These are phyloP conservation scores for Candoia aspera DNA, from an alignment of 2,113 vertebrate species.

Conservation along the genomic window DNA sequence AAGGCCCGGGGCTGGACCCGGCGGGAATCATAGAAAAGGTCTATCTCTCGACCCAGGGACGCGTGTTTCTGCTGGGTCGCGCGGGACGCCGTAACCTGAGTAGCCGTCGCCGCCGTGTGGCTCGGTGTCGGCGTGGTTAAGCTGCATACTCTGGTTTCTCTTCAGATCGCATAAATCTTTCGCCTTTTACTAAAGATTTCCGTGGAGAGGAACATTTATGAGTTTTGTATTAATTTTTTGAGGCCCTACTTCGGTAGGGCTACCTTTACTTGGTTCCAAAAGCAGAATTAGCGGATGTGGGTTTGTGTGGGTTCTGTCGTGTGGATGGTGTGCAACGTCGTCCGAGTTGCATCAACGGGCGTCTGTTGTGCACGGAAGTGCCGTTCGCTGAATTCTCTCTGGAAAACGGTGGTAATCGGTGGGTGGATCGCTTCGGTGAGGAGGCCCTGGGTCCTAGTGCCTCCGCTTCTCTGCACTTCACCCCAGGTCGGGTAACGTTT, in stretches of 20 bases:
- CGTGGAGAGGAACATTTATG: background rate
- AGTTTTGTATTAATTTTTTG: constrained; percentile 49
- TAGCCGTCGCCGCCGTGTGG: accelerated
- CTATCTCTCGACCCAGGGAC: accelerated
- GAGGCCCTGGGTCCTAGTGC: too few relatives aligned
- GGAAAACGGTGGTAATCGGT: too few relatives aligned
- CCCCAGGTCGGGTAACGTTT: too few relatives aligned
- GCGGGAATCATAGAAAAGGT: accelerated
- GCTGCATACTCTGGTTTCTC: too few relatives aligned
- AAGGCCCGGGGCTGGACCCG: background rate
- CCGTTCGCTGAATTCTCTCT: too few relatives aligned
- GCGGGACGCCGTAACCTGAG: background rate
- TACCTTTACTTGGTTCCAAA: accelerated
- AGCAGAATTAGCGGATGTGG: background rate
- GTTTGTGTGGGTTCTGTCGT: too few relatives aligned
- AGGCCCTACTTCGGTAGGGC: background rate
- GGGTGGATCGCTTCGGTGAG: too few relatives aligned
- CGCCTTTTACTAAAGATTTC: background rate
- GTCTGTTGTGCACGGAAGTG: too few relatives aligned
- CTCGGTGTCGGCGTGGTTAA: accelerated
- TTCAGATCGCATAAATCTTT: background rate
- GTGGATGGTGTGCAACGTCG: too few relatives aligned
- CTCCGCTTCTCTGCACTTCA: too few relatives aligned
- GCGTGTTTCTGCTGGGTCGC: accelerated
- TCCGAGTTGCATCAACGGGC: too few relatives aligned